Evolutionary conservation across 2,888 invertebrate species (phyloP), one percentile per base, ranked within the genome.

Genomic region (Notodonta ziczac): DNA sequence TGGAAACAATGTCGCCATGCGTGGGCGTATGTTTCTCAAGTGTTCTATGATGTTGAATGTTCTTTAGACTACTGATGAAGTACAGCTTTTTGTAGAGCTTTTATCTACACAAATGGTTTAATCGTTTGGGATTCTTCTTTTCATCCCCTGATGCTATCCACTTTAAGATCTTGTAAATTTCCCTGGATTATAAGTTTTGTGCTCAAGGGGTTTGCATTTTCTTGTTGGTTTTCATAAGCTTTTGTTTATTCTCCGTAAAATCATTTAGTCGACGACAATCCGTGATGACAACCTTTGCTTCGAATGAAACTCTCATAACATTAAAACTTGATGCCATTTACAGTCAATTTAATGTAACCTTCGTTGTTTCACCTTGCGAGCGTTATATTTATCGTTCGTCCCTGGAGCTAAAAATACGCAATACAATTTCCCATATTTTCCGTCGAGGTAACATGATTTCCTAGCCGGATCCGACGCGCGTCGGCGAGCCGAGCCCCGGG

Each of bases 371-470:
- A 68, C 73, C 74, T 78, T 78, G 70, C 58, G 50, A 60, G 48
- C 61, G 24, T 60, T 62, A 69, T 70, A 70, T 71, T 70, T 64
- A 70, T 65, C 60, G 67, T 52, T 61, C 62, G 72, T 77, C 81
- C 81, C 76, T 81, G 72, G 59, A 53, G 70, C 74, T 83, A 82
- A 80, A 84, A 81, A 82, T 84, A 83, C 40, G 63, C 56, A 14
- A 59, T 60, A 59, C 62, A 73, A 65, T 76, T 77, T 72, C 62
- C 70, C 66, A 65, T 72, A 67, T 69, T 68, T 67, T 67, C 70
- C 69, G 70, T 63, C 64, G 66, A n/a, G 57, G 62, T 81, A 76
- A 77, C 69, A 72, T 66, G 70, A 79, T 82, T 77, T 76, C 69
- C 77, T 67, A 70, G 69, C 65, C 66, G 66, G 65, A 60, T 73